Conservation (phyloP, 2,888 invertebrate species). For the Diarsia rubi region DNA sequence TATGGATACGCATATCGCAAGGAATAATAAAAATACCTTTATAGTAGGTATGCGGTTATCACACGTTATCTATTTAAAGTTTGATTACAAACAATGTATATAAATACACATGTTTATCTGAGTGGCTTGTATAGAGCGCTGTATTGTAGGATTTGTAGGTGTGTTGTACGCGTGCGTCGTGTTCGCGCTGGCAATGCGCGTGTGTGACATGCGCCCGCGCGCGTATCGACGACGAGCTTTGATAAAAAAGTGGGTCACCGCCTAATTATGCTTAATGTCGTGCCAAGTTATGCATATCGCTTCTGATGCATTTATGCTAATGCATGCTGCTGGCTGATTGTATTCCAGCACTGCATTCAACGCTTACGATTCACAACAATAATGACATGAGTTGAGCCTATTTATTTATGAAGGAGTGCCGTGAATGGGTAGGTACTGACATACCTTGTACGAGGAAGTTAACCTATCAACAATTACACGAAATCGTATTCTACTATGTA, state of each 20-base stretch:
- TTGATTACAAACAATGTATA: constrained; percentile 63
- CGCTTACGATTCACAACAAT: constrained; percentile 62
- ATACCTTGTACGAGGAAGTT: constrained; percentile 20
- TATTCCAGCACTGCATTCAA: constrained; percentile 68
- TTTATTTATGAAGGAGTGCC: constrained; percentile 47
- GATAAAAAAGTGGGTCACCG: constrained; percentile 86
- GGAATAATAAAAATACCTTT: constrained; percentile 30
- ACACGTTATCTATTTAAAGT: constrained; percentile 58
- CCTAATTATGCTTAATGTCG: constrained; percentile 84
- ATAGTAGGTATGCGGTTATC: constrained; percentile 46
- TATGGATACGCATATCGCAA: constrained; percentile 22
- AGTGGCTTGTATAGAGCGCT: constrained; percentile 33
- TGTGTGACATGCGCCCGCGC: constrained; percentile 73
- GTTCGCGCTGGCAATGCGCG: constrained; percentile 37
- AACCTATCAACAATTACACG: constrained; percentile 8
- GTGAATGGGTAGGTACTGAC: constrained; percentile 17
- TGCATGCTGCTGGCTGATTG: constrained; percentile 70
- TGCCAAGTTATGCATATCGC: constrained; percentile 82
- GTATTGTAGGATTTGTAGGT: constrained; percentile 50
- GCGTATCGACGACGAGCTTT: constrained; percentile 74
- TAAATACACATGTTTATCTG: constrained; percentile 64
- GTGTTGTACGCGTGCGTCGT: constrained; percentile 55
- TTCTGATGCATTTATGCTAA: constrained; percentile 83
- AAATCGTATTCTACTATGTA: constrained; percentile 2
- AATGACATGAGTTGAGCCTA: constrained; percentile 40